These are phyloP conservation scores for Caradrina clavipalpis DNA, from an alignment of 2,888 invertebrate genomes.

Conservation along the genomic window DNA sequence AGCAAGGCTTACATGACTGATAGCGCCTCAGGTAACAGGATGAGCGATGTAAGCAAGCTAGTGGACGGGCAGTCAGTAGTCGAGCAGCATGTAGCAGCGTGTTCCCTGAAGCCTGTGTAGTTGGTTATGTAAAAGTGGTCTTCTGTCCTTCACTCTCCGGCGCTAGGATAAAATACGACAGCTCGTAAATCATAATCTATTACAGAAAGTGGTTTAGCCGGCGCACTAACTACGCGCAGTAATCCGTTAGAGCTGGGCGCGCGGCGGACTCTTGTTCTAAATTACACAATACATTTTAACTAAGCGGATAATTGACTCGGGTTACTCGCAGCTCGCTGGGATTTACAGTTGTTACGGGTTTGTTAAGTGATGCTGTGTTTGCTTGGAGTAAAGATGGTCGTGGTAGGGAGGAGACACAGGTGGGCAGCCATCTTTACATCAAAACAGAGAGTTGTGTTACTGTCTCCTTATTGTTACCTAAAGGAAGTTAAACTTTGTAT, in stretches of 20 bases:
- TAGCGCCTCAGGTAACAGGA: no score
- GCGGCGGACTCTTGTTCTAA: constrained; percentile 32
- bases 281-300: constrained; percentile 54
- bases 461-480: no score
- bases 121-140: constrained; percentile 1
- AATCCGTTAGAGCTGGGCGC: constrained; percentile 27
- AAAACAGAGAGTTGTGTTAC: no score
- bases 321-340: constrained; percentile 30
- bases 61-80: no score
- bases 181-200: constrained; percentile 61
- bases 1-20: no score
- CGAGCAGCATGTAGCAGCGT: no score
- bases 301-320: constrained; percentile 52
- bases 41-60: no score
- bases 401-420: no score
- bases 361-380: constrained; percentile 18
- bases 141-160: constrained; percentile 4
- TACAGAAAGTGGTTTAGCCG: constrained; percentile 53
- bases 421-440: no score
- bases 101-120: no score
- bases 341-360: constrained; percentile 45
- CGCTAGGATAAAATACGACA: constrained; percentile 21
- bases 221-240: constrained; percentile 4
- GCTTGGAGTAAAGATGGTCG: background rate
- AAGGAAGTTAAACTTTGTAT: background rate